Conservation (phyloP, 2,113 vertebrate genomes). For the Vireo altiloquus region DNA sequence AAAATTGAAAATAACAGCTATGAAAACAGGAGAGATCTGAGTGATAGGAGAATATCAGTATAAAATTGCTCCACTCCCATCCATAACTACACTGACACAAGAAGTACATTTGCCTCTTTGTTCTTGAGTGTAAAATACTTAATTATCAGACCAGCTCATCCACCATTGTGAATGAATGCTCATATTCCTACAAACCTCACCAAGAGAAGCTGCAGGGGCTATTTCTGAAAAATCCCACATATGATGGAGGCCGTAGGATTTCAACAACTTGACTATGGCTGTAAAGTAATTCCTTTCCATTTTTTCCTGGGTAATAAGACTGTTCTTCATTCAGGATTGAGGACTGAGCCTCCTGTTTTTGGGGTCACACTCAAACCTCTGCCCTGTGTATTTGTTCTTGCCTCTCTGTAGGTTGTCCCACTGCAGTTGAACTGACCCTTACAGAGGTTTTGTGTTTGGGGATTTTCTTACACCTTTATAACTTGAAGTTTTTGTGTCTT, state of each 20-base stretch:
- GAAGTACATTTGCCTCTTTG: neutral
- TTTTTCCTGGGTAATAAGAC: neutral
- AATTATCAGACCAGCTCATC: neutral
- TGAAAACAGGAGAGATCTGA: neutral
- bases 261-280: neutral
- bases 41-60: neutral
- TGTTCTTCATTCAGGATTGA: neutral
- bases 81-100: neutral
- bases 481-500: neutral
- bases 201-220: neutral
- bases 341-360: neutral
- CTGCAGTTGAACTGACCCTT: neutral
- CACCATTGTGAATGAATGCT: neutral
- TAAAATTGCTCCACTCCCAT: neutral
- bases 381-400: neutral
- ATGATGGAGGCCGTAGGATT: neutral
- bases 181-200: neutral
- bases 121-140: neutral
- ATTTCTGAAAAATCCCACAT: neutral
- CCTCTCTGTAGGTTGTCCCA: neutral
- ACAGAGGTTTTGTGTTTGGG: neutral
- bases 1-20: conserved; percentile 11
- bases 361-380: neutral
- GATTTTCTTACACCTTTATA: neutral
- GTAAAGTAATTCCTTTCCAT: neutral